Evolutionary conservation across 2,888 invertebrate species (phyloP), one percentile per base, ranked within the genome.

Genomic region (Drosophila villosipedis): DNA sequence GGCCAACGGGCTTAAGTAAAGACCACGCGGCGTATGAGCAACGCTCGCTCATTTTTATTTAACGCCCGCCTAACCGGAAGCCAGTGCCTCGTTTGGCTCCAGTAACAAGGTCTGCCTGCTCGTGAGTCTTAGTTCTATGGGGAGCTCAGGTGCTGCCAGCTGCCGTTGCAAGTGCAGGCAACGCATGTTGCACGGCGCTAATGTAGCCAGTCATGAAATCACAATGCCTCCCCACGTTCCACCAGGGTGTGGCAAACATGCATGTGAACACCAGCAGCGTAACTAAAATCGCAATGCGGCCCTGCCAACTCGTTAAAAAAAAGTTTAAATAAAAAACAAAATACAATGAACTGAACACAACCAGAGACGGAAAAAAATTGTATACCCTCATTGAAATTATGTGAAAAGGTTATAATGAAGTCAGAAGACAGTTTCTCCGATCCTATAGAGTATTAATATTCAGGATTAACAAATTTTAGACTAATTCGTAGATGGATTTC

Each of bases 141-240:
- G 55, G 54, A 14, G 39, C 16, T 5, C 57, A 39, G 55, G 37
- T 39, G 25, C n/a, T 47, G 47, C 47, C 47, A 14, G 25, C n/a
- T 25, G 35, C 35, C 35, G 70, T 50, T 70, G 82, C 76, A 78
- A 80, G 74, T 74, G 78, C 81, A 82, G 76, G 80, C 69, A 60
- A 74, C 81, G 84, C 88, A 89, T 86, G 88, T 91, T 91, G 90
- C 84, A 91, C 83, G 83, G 78, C 82, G 90, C 84, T 91, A 90
- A 91, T 90, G 87, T 88, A 88, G 86, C 83, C 89, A 83, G 90
- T 83, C 91, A 90, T 86, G 90, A 91, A 91, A 91, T 90, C 88
- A 89, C 80, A 86, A 84, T 90, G 81, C 80, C 39, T 5, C 14
- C 14, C 14, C 28, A n/a, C 9, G n/a, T 28, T 14, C 39, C 19